Base-by-base conservation (phyloP, 1,140 invertebrate genomes). In the Anoplophora glabripennis region DNA sequence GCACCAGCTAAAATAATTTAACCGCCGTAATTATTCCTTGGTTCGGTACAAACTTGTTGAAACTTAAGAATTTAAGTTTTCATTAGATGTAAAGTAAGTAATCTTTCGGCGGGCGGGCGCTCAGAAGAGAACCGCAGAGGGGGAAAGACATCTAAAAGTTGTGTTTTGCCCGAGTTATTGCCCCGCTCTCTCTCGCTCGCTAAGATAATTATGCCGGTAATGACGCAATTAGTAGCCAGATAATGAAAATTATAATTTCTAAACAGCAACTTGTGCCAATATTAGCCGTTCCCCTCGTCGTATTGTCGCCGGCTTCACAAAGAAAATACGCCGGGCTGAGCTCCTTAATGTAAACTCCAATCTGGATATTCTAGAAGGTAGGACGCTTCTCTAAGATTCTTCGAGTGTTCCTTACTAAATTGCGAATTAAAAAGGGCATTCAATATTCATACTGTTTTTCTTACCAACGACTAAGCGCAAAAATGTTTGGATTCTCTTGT, bases 221-320 rank as follows among this genome's bases (percentile, higher is more conserved):
- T 64, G 62, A 56, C 52, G 65, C 59, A 59, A 64, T 67, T 67
- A 67, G 54, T 58, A 60, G 62, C 57, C 56, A 67, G 62, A 67
- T 67, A 67, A 67, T 64, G 65, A 61, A 64, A 67, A 67, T 64
- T 63, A 62, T 67, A 64, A 67, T 64, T 64, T 64, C 61, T 67
- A 67, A 64, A 67, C 53, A 58, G 46, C 51, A 61, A 67, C 57
- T 63, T 66, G 42, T 38, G 54, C 60, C 53, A 47, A 62, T 61
- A 61, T 56, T 55, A 54, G 33, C 37, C 52, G 52, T 42, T 47
- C 15, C 44, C 28, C 44, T 47, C 51, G 21, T 61, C 56, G 59
- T 61, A 54, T 61, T 38, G 18, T 40, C 41, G 38, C 59, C 36
- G 56, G 56, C 45, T 56, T 45, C 48, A 21, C 38, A 38, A 38